Conservation (phyloP, 2,797 vertebrate genomes). For the Pipistrellus kuhlii region DNA sequence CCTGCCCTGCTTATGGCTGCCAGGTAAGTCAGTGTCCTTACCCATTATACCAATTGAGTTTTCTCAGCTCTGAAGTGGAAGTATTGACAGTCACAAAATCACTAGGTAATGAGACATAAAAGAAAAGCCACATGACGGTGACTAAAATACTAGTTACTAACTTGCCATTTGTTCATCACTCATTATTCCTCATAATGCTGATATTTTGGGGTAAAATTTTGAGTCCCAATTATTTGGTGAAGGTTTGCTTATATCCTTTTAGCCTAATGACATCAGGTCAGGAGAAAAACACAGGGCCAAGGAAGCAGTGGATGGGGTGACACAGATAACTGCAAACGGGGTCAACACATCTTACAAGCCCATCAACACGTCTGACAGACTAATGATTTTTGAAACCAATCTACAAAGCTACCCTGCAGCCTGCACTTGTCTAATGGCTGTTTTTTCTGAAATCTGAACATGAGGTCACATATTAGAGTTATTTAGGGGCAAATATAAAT, state of each 20-base stretch:
- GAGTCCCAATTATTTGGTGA: slow-evolving; percentile 12
- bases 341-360: slow-evolving; percentile 24
- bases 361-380: slow-evolving; percentile 10
- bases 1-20: neutral
- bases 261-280: neutral
- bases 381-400: slow-evolving; percentile 66
- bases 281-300: neutral
- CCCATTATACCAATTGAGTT: neutral
- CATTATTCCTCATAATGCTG: neutral
- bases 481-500: slow-evolving; percentile 42
- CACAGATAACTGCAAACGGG: neutral
- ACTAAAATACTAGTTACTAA: neutral
- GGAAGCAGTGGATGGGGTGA: neutral
- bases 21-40: neutral
- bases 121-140: neutral
- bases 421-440: slow-evolving; percentile 58
- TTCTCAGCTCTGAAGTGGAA: neutral
- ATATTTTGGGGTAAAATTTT: neutral
- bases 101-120: neutral
- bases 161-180: neutral
- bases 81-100: neutral
- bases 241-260: neutral
- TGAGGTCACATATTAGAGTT: slow-evolving; percentile 47
- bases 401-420: neutral
- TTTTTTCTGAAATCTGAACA: slow-evolving; percentile 68